Evolutionary conservation across 2,797 vertebrate genomes (phyloP).

Genomic region (Cygnus olor): DNA sequence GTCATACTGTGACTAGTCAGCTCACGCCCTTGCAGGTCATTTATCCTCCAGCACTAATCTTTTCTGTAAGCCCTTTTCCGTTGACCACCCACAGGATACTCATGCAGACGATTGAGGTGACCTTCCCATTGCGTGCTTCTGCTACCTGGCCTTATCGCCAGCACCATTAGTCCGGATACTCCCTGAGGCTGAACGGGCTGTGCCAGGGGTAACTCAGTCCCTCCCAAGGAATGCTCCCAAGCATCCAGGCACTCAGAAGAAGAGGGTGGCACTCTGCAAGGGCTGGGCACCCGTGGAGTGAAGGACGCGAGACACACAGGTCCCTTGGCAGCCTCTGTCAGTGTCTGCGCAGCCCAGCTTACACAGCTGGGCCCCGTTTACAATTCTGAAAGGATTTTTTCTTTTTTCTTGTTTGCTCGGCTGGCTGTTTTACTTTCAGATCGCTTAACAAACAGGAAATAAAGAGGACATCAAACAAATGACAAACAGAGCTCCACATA

Average conservation of each 20-base stretch:
- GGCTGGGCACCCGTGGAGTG: rapidly evolving
- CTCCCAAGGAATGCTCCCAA: background rate
- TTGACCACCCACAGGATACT: background rate
- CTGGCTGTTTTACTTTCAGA: slow-evolving; percentile 59
- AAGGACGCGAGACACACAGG: rapidly evolving
- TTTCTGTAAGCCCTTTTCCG: background rate
- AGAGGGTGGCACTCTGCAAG: background rate
- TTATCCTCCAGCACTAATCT: background rate
- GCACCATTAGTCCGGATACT: background rate
- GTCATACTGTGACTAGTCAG: background rate
- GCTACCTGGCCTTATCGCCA: background rate
- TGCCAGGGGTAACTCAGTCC: background rate
- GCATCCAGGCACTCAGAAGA: background rate
- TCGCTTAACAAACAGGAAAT: slow-evolving; percentile 51
- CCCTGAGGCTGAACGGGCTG: rapidly evolving
- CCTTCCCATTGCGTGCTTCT: background rate
- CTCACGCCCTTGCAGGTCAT: background rate
- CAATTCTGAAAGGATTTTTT: background rate
- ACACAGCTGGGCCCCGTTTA: slow-evolving; percentile 11
- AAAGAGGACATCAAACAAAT: slow-evolving; percentile 37
- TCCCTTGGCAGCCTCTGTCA: background rate
- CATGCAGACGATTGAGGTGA: background rate
- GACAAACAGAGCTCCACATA: background rate
- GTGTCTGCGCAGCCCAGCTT: background rate
- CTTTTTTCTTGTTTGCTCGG: background rate